Conservation (phyloP, 2,888 invertebrate species). For the Anaspis maculata region DNA sequence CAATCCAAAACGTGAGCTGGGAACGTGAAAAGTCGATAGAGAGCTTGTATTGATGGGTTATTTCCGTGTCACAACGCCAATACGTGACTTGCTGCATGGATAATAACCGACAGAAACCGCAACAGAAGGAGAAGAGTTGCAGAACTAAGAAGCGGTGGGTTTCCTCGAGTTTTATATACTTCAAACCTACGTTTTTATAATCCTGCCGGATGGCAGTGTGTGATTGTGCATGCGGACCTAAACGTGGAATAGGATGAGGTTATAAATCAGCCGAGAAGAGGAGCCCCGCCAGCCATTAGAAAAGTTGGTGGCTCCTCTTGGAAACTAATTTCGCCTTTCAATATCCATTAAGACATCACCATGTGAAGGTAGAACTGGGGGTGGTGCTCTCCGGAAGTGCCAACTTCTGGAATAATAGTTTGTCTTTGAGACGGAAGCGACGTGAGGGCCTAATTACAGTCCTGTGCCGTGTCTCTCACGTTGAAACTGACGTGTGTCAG, state of each 20-base stretch:
- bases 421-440: slow-evolving; percentile 24
- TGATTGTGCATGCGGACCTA: too few relatives aligned
- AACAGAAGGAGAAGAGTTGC: slow-evolving; percentile 4
- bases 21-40: slow-evolving; percentile 32
- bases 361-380: slow-evolving; percentile 9
- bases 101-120: slow-evolving; percentile 13
- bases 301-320: slow-evolving; percentile 8
- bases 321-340: slow-evolving; percentile 14
- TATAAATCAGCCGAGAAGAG: slow-evolving; percentile 1
- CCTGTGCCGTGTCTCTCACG: slow-evolving; percentile 17
- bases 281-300: slow-evolving; percentile 7
- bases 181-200: too few relatives aligned
- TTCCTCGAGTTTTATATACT: too few relatives aligned
- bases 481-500: slow-evolving; percentile 26
- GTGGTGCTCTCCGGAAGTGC: slow-evolving; percentile 4
- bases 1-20: slow-evolving; percentile 36
- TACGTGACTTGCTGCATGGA: slow-evolving; percentile 21
- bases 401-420: slow-evolving; percentile 26
- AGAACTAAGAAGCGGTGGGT: slow-evolving; percentile 6
- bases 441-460: slow-evolving; percentile 27
- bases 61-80: slow-evolving; percentile 30
- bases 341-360: slow-evolving; percentile 19
- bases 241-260: too few relatives aligned
- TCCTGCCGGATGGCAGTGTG: too few relatives aligned
- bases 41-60: slow-evolving; percentile 35